Evolutionary conservation across 2,797 vertebrate genomes (phyloP).

Genomic region (Acanthopagrus latus): DNA sequence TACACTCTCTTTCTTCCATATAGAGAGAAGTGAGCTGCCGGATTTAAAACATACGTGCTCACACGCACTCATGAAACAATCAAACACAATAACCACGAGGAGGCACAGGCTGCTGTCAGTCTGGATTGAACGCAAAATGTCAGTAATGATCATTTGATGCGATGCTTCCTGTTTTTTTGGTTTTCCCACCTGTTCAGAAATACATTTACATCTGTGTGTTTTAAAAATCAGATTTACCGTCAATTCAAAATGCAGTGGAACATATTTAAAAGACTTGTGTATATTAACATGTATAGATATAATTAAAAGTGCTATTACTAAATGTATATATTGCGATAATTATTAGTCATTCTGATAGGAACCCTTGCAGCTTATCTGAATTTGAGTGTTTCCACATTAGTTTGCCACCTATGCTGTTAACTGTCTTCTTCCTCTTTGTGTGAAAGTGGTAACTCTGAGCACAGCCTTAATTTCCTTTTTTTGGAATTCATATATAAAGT

Average conservation of each 20-base stretch:
- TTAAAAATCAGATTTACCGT: neutral
- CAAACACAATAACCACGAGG: constrained; percentile 39
- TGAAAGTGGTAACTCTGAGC: constrained; percentile 24
- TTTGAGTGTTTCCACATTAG: neutral
- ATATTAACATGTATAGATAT: neutral
- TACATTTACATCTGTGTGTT: constrained; percentile 6
- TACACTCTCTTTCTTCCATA: constrained; percentile 39
- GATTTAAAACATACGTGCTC: constrained; percentile 56
- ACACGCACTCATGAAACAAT: constrained; percentile 32
- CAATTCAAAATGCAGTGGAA: neutral
- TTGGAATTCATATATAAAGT: constrained; percentile 44
- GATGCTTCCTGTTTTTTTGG: constrained; percentile 47
- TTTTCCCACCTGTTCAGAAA: constrained; percentile 34
- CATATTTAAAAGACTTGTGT: neutral
- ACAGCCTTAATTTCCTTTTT: neutral
- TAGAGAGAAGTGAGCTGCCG: constrained; percentile 40
- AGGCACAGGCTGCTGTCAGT: constrained; percentile 76
- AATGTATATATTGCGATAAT: neutral
- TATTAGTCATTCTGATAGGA: neutral
- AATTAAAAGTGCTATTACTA: no score
- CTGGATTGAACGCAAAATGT: constrained; percentile 64
- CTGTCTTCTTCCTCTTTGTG: constrained; percentile 13
- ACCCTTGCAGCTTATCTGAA: neutral
- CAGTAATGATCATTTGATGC: constrained; percentile 63
- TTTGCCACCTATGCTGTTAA: constrained; percentile 10